A percentile compares a stretch with the other conserved stretches of the same genome.
phyloP scores from a whole-genome alignment of 2,113 vertebrate genomes.

The Ammodytes marinus region DNA sequence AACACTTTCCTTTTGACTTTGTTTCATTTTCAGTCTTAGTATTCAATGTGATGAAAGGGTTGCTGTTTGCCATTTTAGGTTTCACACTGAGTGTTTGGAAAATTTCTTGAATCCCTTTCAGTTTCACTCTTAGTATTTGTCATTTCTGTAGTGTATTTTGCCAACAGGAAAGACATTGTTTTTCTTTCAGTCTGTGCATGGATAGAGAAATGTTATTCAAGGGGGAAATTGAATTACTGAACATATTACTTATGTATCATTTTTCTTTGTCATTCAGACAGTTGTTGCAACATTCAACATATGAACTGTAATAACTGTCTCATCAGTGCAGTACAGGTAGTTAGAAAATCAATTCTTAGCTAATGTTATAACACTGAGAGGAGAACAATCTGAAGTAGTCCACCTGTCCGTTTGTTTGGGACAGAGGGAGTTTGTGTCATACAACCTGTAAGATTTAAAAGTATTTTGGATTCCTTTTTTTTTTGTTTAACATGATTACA shows the following conservation, averaged over 20 bases:
- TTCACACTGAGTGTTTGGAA: background rate
- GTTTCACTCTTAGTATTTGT: background rate
- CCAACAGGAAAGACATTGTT: background rate
- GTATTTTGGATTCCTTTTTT: background rate
- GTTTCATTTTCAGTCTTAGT: conserved; percentile 10
- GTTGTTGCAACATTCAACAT: background rate
- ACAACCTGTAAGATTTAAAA: background rate
- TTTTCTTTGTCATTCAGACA: background rate
- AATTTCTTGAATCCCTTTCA: background rate
- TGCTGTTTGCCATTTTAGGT: background rate
- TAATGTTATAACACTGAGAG: background rate
- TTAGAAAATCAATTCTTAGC: background rate
- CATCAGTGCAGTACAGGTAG: background rate
- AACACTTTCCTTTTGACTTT: background rate
- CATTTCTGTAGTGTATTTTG: background rate
- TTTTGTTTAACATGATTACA: background rate
- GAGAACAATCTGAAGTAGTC: background rate
- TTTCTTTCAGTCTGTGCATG: background rate
- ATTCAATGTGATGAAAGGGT: accelerated
- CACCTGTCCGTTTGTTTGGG: background rate
- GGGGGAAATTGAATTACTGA: too few relatives aligned
- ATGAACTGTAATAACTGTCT: background rate
- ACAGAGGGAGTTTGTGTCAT: background rate
- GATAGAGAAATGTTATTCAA: background rate
- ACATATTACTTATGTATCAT: background rate